Evolutionary conservation across 2,888 invertebrate species (phyloP).

Genomic region (Metalampra italica): DNA sequence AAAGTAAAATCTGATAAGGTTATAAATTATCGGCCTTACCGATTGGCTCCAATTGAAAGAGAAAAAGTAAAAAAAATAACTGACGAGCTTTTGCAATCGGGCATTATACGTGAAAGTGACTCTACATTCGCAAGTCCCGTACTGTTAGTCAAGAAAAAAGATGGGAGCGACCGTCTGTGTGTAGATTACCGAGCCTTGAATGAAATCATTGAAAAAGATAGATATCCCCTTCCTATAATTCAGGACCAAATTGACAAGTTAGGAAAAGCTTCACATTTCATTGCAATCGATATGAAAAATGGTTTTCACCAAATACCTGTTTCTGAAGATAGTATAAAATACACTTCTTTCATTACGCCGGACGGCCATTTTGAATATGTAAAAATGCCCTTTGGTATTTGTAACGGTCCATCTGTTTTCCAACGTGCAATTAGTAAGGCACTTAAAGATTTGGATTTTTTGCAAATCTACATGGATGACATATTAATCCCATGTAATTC

Average conservation of each 20-base stretch:
- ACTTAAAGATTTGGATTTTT: neutral
- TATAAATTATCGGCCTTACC: constrained; percentile 18
- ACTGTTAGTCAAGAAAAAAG: too few species aligned
- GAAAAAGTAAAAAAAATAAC: constrained; percentile 13
- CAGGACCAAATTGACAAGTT: neutral
- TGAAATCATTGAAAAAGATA: neutral
- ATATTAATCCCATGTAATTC: neutral
- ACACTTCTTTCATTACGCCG: constrained; percentile 4
- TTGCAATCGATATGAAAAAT: neutral
- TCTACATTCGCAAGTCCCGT: neutral
- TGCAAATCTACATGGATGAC: neutral
- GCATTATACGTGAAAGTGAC: constrained; percentile 17
- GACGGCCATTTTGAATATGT: constrained; percentile 10
- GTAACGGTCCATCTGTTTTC: constrained; percentile 1
- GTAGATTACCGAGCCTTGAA: neutral
- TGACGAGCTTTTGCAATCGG: constrained; percentile 12
- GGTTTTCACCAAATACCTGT: neutral
- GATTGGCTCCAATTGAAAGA: constrained; percentile 17
- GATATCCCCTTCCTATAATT: neutral
- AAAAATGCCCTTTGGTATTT: constrained; percentile 9
- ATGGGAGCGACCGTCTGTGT: too few species aligned
- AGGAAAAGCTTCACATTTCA: neutral
- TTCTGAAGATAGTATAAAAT: neutral
- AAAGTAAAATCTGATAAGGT: constrained; percentile 13
- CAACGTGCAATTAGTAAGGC: neutral